Base-by-base conservation (phyloP, 23 tunicate species). In the Oikopleura dioica region DNA sequence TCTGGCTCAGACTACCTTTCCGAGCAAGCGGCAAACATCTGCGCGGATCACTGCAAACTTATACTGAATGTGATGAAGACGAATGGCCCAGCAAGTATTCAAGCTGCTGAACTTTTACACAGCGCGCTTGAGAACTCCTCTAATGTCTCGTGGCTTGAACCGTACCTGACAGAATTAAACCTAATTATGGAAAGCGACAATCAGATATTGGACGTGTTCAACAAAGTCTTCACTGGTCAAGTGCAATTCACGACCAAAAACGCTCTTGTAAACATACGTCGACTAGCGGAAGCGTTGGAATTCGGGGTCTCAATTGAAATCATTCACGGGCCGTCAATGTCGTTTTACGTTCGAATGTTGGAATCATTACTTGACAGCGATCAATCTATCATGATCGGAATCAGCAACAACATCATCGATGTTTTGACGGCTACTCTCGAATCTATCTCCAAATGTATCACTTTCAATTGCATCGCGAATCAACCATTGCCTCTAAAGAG, bases 391-490 rank as follows among this genome's bases (percentile, higher is more conserved):
- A 63, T 63, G 72, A 63, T 31, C 33, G 72, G 30, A 24, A 63
- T 63, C 26, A 31, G 72, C 16, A 63, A 63, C 26, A 31, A 31
- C 4, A 31, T 31, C 30, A 12, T 63, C 33, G 72, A 63, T 12
- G 72, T 63, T 24, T 28, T 63, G 33, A 63, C 72, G 72, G 30
- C 33, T 21, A 63, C 16, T 28, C 33, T 63, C 16, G 26, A 63
- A 2, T 23, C 72, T 24, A 63, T 63, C 33, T 21, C 72, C 29
- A 63, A 63, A 63, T 63, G 72, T 28, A 63, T 63, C 30, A 63
- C 72, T 63, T 63, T 63, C 33, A 63, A 63, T 28, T 12, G 72
- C 72, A 28, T 63, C 2, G 72, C 72, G 33, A 63, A 63, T 63
- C 72, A 63, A 28, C 72, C 72, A 16, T 31, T 63, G 2, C 30